Evolutionary conservation across 2,888 invertebrate genomes (phyloP), one percentile per base, ranked within the genome.

Genomic region (Margaritifera margaritifera): DNA sequence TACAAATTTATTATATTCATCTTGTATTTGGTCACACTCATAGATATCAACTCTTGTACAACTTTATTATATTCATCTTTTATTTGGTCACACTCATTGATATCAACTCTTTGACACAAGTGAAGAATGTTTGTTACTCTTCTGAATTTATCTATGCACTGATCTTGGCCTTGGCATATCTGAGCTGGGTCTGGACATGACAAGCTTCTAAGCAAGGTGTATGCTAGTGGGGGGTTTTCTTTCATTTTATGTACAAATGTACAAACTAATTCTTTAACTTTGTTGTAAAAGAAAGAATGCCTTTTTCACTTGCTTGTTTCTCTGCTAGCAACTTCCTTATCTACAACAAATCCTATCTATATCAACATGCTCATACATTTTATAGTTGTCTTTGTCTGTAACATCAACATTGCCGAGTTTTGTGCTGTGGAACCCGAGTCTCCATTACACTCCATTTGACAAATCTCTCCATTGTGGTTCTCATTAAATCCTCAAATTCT

Each of bases 151-250:
- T n/a, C n/a, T n/a, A n/a, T n/a, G n/a, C n/a, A n/a, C n/a, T n/a
- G n/a, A n/a, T n/a, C n/a, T n/a, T n/a, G n/a, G n/a, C n/a, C n/a
- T n/a, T n/a, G n/a, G n/a, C n/a, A n/a, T n/a, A 62, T 24, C 19
- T 62, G n/a, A 58, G 31, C 31, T n/a, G 62, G 67, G 24, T 67
- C 57, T 51, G 62, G 50, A 50, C 54, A 31, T n/a, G 31, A 27
- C 20, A 67, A 27, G 50, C 50, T 62, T 67, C 70, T 64, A 18
- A 62, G 67, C 4, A 74, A 53, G 27, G 55, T 19, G 31, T 68
- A 74, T 27, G 31, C 56, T n/a, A n/a, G n/a, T n/a, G n/a, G 69
- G 52, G 63, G 64, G 55, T 72, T 72, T 20, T 64, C 55, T 24
- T 52, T n/a, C 1, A 74, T 55, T 64, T 54, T 67, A 6, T 5